Percentiles rank a stretch among this genome's conserved stretches.
Evolutionary conservation across 2,888 invertebrate species (phyloP).

Genomic region (Strigamia crassipes): DNA sequence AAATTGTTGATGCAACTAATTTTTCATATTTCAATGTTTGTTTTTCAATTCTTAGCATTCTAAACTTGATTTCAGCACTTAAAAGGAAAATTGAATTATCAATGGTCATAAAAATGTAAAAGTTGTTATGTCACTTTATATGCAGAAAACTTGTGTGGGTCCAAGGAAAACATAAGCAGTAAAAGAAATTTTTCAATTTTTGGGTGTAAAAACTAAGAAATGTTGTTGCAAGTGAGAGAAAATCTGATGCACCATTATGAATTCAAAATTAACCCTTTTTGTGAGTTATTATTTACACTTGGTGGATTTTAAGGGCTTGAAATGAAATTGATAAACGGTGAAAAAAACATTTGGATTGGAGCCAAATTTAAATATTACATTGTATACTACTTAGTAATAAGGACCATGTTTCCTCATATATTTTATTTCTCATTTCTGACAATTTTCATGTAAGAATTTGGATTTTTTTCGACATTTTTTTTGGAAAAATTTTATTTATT

Average conservation of each 20-base stretch:
- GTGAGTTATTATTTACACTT: neutral
- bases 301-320: constrained; percentile 11
- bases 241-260: neutral
- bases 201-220: neutral
- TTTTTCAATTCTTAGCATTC: too few relatives aligned
- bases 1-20: too few relatives aligned
- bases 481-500: neutral
- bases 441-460: neutral
- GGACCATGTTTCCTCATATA: constrained; percentile 7
- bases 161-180: too few relatives aligned
- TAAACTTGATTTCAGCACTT: too few relatives aligned
- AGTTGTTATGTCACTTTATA: too few relatives aligned
- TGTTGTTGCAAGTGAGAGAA: neutral
- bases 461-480: neutral
- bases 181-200: neutral
- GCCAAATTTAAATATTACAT: constrained; percentile 36
- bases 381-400: constrained; percentile 24
- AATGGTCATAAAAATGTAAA: too few relatives aligned
- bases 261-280: constrained; percentile 5
- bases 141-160: too few relatives aligned
- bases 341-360: constrained; percentile 7
- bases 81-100: too few relatives aligned
- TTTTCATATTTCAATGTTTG: too few relatives aligned
- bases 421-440: neutral
- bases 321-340: constrained; percentile 25